Percentiles rank a stretch among this genome's conserved stretches.
Evolutionary conservation across 2,888 invertebrate genomes (phyloP).

Genomic region (Perithous albicinctus): DNA sequence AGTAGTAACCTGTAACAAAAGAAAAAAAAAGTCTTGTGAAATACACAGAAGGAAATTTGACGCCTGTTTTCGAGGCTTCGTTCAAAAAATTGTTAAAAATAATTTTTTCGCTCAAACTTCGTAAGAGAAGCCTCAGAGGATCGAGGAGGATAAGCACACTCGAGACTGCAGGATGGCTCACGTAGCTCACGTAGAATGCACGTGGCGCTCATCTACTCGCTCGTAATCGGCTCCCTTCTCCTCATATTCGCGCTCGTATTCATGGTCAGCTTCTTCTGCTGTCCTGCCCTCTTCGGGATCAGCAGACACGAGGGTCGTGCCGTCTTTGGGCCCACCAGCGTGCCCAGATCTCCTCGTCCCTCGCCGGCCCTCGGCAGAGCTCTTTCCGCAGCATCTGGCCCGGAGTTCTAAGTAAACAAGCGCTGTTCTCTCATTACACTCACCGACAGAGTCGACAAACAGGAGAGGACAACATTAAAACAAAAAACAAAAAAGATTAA

Average conservation of each 20-base stretch:
- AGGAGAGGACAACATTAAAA: background rate
- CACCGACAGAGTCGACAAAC: background rate
- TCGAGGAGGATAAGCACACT: conserved; percentile 15
- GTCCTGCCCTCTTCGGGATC: conserved; percentile 69
- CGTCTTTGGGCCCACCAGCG: conserved; percentile 53
- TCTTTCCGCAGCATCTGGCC: conserved; percentile 48
- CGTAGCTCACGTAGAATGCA: conserved; percentile 67
- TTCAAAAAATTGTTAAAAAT: no score
- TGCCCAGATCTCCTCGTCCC: conserved; percentile 64
- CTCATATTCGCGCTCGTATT: conserved; percentile 63
- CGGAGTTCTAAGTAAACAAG: conserved; percentile 17
- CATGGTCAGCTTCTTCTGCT: conserved; percentile 61
- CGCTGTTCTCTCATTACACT: background rate
- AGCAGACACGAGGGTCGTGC: conserved; percentile 67
- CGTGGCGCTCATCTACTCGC: conserved; percentile 68
- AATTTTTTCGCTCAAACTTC: background rate
- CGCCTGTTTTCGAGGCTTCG: background rate
- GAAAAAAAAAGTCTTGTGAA: conserved; percentile 1
- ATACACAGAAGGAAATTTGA: conserved; percentile 6
- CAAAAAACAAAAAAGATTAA: background rate
- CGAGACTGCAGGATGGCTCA: conserved; percentile 61
- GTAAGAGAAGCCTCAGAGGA: background rate
- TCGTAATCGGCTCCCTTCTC: conserved; percentile 68
- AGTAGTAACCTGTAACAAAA: background rate
- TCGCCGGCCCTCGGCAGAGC: conserved; percentile 63